Evolutionary conservation across 1,140 invertebrate genomes (phyloP), one percentile per base, ranked within the genome.

Genomic region (Cecropterus lyciades): DNA sequence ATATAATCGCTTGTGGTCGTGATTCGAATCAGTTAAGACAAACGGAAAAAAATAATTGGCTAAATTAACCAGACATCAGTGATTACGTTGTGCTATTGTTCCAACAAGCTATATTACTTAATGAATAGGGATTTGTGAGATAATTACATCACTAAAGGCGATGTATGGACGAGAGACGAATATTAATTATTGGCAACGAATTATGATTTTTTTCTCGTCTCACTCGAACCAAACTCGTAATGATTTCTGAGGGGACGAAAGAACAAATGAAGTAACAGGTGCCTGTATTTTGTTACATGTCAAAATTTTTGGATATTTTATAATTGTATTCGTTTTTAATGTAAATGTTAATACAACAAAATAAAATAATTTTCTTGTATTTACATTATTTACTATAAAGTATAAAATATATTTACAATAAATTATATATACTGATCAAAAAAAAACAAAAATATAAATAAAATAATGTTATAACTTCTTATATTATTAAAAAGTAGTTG

Each of bases 11-110:
- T 9, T 33, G 30, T 33, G 9, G 30, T 33, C 0, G 30, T 33
- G n/a, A n/a, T n/a, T 33, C 3, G 3, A 53, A 37, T 15, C 27
- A 15, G 51, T 53, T 53, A 14, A 24, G 14, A 15, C 27, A 37
- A 52, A 33, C 9, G 27, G 13, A 6, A 42, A 57, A 45, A 57
- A 57, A n/a, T n/a, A n/a, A n/a, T n/a, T 42, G 40, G 11, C 37
- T 43, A 42, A 43, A 57, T 57, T 17, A 42, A 43, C 42, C 20
- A 43, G 55, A 45, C n/a, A 43, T 57, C 40, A n/a, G 51, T 11
- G 30, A 53, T 33, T 14, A 53, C 51, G 30, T 53, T 37, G 16
- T 37, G 17, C 40, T 17, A 57, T 57, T 57, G 55, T 57, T 57
- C 14, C 15, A 8, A 56, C 53, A 37, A 42, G 53, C 53, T n/a